Evolutionary conservation across 2,888 invertebrate species (phyloP).

Genomic region (Agrotis ipsilon): DNA sequence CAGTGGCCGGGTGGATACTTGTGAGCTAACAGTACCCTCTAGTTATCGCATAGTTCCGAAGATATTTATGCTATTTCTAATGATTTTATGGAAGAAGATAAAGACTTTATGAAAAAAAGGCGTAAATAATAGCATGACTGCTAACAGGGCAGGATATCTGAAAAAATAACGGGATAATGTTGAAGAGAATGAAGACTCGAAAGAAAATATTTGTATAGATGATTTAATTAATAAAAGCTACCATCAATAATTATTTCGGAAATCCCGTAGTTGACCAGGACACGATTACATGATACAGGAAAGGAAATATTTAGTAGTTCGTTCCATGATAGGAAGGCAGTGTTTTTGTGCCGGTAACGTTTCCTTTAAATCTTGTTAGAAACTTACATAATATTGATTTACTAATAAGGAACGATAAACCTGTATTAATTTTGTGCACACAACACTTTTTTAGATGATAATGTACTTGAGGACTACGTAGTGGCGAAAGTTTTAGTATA

Average conservation of each 20-base stretch:
- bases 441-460: not conserved
- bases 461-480: too few relatives aligned
- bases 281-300: conserved; percentile 1
- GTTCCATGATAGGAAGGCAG: not conserved
- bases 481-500: too few relatives aligned
- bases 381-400: not conserved
- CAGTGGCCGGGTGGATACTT: conserved; percentile 53
- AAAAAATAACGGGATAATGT: too few relatives aligned
- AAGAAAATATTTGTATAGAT: too few relatives aligned
- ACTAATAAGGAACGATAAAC: not conserved
- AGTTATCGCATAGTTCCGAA: conserved; percentile 26
- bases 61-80: conserved; percentile 8
- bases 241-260: not conserved
- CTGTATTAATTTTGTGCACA: not conserved
- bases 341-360: not conserved
- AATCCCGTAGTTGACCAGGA: conserved; percentile 14
- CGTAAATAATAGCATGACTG: too few relatives aligned
- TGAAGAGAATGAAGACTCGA: too few relatives aligned
- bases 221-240: not conserved
- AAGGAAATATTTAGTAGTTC: conserved; percentile 14
- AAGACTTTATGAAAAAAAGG: too few relatives aligned
- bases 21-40: conserved; percentile 28
- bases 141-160: too few relatives aligned
- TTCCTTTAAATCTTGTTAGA: conserved; percentile 14
- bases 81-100: not conserved